Base-by-base conservation (phyloP, 2,888 invertebrate genomes). In the Chironomus riparius region DNA sequence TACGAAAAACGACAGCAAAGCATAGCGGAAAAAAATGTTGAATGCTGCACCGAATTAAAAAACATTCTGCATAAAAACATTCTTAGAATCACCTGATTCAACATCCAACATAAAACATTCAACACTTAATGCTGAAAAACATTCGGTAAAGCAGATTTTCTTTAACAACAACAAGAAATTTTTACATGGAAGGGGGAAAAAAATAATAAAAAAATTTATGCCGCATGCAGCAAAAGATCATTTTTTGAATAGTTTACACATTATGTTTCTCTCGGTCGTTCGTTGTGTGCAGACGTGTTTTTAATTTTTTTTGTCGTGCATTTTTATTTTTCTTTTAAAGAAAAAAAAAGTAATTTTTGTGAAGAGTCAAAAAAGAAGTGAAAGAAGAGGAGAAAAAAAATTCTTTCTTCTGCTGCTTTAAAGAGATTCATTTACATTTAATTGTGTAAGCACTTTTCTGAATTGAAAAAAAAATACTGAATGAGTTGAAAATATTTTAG, bases 241-340 rank as follows among this genome's bases (percentile, higher is more conserved):
- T 50, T 71, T 21, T 22, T 47, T 50, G 50, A 50, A 50, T 50
- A n/a, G 50, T 50, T 15, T 50, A 50, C 18, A 15, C 61, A 65
- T 65, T 73, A 73, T 73, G 73, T 61, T 73, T 65, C 22, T 72
- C 72, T 56, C 62, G 68, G 74, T 68, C 74, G 74, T 28, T 74
- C 74, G 74, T 68, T 22, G 74, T 47, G 74, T 74, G 28, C 68
- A 65, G 74, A 74, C 74, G 74, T 74, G 22, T 70, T 50, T 74
- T 18, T 38, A 38, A 10, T 38, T 38, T 38, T 38, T 68, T 28
- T 73, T 38, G 38, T 73, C 61, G 22, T 18, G 72, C 28, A 56
- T 65, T 61, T 72, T 61, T 24, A 56, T 56, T 72, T 56, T 28
- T 5, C 24, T 22, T 71, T 10, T 2, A 38, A 38, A 38, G 38